These are phyloP conservation scores for Plusia festucae DNA, from an alignment of 2,888 invertebrate genomes.

Conservation along the genomic window DNA sequence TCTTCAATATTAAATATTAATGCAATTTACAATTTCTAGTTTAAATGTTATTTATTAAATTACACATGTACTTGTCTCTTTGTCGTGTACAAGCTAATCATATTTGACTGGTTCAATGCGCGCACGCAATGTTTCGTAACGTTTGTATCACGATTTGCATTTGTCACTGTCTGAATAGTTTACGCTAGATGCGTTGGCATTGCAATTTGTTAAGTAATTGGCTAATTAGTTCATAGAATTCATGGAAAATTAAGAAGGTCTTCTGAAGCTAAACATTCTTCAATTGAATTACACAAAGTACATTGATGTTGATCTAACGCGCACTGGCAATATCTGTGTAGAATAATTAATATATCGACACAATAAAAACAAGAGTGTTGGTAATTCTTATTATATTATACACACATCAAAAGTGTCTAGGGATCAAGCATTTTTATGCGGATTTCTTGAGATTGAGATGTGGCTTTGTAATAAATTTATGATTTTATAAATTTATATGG, in stretches of 20 bases:
- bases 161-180: slow-evolving; percentile 41
- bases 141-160: slow-evolving; percentile 39
- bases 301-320: too few species aligned
- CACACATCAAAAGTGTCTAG: too few species aligned
- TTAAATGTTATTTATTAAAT: slow-evolving; percentile 22
- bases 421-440: too few species aligned
- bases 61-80: slow-evolving; percentile 14
- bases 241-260: background rate
- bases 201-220: background rate
- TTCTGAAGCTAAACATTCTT: too few species aligned
- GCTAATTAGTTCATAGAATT: background rate
- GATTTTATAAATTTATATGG: too few species aligned
- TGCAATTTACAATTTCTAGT: background rate
- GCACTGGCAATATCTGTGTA: too few species aligned
- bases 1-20: background rate
- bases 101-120: slow-evolving; percentile 28
- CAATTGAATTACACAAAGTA: too few species aligned
- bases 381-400: too few species aligned
- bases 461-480: too few species aligned
- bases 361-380: too few species aligned
- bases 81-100: slow-evolving; percentile 27
- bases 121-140: slow-evolving; percentile 26
- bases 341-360: too few species aligned
- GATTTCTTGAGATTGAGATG: too few species aligned
- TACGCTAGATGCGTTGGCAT: slow-evolving; percentile 13